phyloP scores from a whole-genome alignment of 2,797 vertebrate genomes.

The Leptoclinus maculatus region DNA sequence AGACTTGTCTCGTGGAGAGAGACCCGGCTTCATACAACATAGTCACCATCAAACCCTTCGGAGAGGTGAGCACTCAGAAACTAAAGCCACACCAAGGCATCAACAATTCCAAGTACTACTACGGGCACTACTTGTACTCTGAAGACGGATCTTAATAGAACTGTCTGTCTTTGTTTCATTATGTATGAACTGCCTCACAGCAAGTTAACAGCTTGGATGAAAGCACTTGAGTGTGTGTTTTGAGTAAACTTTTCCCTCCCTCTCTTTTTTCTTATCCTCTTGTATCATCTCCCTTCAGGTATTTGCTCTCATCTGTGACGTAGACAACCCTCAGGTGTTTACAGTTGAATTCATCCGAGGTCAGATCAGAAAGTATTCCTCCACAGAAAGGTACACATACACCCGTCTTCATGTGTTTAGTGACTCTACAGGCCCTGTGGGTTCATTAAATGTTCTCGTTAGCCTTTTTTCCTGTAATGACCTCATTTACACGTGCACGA shows the following conservation, averaged over 20 bases:
- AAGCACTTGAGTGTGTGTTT: slow-evolving; percentile 19
- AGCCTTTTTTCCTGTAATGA: background rate
- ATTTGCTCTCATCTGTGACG: slow-evolving; percentile 96
- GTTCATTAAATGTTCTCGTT: background rate
- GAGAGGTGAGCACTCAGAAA: slow-evolving; percentile 86
- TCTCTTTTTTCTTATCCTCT: background rate
- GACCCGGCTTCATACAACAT: slow-evolving; percentile 99
- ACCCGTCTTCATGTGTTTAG: background rate
- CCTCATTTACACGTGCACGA: background rate
- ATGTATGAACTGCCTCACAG: slow-evolving; percentile 25
- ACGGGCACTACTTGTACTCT: background rate
- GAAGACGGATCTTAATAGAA: slow-evolving; percentile 1
- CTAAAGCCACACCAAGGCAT: background rate
- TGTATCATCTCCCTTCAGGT: slow-evolving; percentile 82
- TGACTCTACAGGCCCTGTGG: background rate
- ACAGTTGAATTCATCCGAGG: slow-evolving; percentile 98
- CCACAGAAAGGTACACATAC: slow-evolving; percentile 91
- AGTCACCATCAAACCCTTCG: slow-evolving; percentile 95
- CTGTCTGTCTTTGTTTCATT: slow-evolving; percentile 29
- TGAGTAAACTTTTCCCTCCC: background rate
- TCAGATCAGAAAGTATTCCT: slow-evolving; percentile 95
- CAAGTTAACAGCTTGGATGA: slow-evolving; percentile 10
- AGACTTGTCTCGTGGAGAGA: slow-evolving; percentile 97
- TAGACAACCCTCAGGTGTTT: slow-evolving; percentile 97
- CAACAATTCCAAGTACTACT: background rate